A percentile compares a stretch with the other conserved stretches of the same genome.
Conservation (phyloP, 2,797 vertebrate genomes). For the Crax fasciolata region DNA sequence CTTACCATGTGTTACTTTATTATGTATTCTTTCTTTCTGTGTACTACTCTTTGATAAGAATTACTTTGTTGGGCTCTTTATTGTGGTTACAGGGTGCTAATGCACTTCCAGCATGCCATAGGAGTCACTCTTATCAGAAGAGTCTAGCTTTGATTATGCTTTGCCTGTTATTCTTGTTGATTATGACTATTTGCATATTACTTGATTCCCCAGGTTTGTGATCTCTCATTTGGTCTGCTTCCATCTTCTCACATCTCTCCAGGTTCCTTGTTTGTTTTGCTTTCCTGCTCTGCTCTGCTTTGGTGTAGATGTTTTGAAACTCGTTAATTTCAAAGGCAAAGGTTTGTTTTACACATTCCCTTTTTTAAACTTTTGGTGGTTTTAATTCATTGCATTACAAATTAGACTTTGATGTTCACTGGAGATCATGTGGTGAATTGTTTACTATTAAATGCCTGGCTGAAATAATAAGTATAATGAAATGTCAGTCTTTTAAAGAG, state of each 20-base stretch:
- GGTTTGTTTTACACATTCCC: neutral
- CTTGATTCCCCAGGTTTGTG: slow-evolving; percentile 53
- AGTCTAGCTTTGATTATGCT: slow-evolving; percentile 72
- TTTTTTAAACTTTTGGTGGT: slow-evolving; percentile 6
- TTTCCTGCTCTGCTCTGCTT: slow-evolving; percentile 47
- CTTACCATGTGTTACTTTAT: slow-evolving; percentile 52
- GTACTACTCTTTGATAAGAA: slow-evolving; percentile 6
- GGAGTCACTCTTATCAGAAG: slow-evolving; percentile 49
- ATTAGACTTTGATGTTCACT: neutral
- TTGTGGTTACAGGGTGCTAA: slow-evolving; percentile 60
- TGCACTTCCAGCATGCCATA: slow-evolving; percentile 51
- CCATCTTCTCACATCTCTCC: slow-evolving; percentile 35
- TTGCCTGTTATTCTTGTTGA: slow-evolving; percentile 70
- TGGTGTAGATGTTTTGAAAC: slow-evolving; percentile 30
- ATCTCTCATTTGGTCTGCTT: slow-evolving; percentile 36
- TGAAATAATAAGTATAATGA: neutral
- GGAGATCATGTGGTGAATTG: neutral
- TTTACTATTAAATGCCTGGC: neutral
- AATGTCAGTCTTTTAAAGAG: neutral
- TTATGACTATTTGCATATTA: slow-evolving; percentile 72
- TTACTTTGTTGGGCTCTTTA: slow-evolving; percentile 57
- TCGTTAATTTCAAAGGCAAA: slow-evolving; percentile 63
- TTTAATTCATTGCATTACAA: slow-evolving; percentile 30
- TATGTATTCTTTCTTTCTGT: slow-evolving; percentile 49
- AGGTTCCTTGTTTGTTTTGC: slow-evolving; percentile 52